These are phyloP conservation scores for Gymnocypris eckloni DNA, from an alignment of 2,797 vertebrate species.

Conservation along the genomic window DNA sequence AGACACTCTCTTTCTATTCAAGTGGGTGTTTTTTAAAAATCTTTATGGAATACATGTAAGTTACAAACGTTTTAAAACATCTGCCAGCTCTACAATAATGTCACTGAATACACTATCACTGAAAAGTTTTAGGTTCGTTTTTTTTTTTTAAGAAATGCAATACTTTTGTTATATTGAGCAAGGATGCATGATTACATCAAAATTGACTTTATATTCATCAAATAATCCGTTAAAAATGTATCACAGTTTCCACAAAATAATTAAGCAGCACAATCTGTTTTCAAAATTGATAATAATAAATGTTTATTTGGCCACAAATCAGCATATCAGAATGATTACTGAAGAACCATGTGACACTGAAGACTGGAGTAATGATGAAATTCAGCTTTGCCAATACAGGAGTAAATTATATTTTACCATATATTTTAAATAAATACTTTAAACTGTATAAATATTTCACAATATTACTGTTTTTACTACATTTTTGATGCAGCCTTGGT, in stretches of 20 bases:
- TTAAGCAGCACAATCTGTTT: not conserved
- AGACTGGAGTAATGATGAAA: not conserved
- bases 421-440: too few species aligned
- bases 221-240: too few species aligned
- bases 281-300: not conserved
- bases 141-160: not conserved
- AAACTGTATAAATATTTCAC: too few species aligned
- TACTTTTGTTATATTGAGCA: not conserved
- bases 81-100: not conserved
- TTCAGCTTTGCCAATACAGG: not conserved
- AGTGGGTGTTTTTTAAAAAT: not conserved
- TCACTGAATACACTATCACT: not conserved
- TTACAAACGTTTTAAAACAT: not conserved
- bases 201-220: not conserved
- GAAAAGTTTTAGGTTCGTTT: not conserved
- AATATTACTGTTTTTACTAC: too few species aligned
- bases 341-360: not conserved
- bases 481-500: too few species aligned
- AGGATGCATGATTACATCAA: not conserved
- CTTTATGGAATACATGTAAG: not conserved
- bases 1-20: not conserved
- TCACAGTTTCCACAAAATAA: too few species aligned
- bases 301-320: not conserved
- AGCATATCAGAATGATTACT: not conserved
- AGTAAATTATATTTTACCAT: not conserved